Conservation (phyloP, 2,888 invertebrate genomes). For the Argyresthia albistria region DNA sequence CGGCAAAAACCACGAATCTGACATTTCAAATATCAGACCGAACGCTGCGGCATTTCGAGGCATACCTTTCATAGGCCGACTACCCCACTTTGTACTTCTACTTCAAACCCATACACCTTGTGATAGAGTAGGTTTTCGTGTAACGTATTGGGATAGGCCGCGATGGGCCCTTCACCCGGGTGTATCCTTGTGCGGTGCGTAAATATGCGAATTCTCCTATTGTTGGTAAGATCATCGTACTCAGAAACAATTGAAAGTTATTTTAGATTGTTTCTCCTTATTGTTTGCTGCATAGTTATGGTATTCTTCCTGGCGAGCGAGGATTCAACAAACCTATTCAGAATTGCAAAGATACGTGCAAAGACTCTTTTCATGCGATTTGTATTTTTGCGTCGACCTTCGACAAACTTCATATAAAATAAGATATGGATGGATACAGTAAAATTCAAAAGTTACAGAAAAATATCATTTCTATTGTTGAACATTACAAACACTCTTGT, state of each 20-base stretch:
- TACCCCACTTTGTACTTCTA: not conserved
- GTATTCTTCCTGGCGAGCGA: no score
- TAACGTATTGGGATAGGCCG: conserved; percentile 8
- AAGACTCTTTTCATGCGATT: no score
- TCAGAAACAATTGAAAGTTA: not conserved
- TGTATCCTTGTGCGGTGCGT: conserved; percentile 15
- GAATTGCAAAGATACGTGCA: no score
- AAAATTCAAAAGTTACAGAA: no score
- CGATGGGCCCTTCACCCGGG: conserved; percentile 18
- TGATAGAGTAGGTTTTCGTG: no score
- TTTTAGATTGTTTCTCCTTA: conserved; percentile 13
- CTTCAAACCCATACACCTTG: not conserved
- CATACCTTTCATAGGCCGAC: conserved; percentile 3
- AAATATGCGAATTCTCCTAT: conserved; percentile 7
- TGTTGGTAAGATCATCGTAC: conserved; percentile 1
- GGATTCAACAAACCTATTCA: no score
- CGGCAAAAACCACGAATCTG: conserved; percentile 67
- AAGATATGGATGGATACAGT: no score
- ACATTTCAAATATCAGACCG: conserved; percentile 59
- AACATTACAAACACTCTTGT: no score
- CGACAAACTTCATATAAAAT: no score
- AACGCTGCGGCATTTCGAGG: conserved; percentile 51
- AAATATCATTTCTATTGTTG: no score
- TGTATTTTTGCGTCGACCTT: no score
- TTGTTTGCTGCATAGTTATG: no score